Conservation (phyloP, 2,113 vertebrate species). For the Danio rerio region GRCz12tu NC_133194.1:4929001-4929500, state of each 20-base stretch:
- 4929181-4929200: not conserved
- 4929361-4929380: constrained; percentile 7
- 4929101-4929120: not conserved
- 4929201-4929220: not conserved
- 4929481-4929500: not conserved
- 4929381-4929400: constrained; percentile 21
- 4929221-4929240: not conserved
- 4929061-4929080: not conserved
- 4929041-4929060: not conserved
- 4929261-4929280: not conserved
- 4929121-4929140: not conserved
- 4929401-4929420: constrained; percentile 19
- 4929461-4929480: constrained; percentile 2
- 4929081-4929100: not conserved
- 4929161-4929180: not conserved
- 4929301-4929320: not conserved
- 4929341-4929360: constrained; percentile 5
- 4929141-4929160: constrained; percentile 4
- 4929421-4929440: constrained; percentile 16
- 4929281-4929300: not conserved
- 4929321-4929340: not conserved
- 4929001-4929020: constrained; percentile 17
- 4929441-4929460: not conserved
- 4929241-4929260: not conserved
- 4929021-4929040: not conserved